Evolutionary conservation across 2,888 invertebrate genomes (phyloP).

Genomic region (Coenonympha arcania): DNA sequence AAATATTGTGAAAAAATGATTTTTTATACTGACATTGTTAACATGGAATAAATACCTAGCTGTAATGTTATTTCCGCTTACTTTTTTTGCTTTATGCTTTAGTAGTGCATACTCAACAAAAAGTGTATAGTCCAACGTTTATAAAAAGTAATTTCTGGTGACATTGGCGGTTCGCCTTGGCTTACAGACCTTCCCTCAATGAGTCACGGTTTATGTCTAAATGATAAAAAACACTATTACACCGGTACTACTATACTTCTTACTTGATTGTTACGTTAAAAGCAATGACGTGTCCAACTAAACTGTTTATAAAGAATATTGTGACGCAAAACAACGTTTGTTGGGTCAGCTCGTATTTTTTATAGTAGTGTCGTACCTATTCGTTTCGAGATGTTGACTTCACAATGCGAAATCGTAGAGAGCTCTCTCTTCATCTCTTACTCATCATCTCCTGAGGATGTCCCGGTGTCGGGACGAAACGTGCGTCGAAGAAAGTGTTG

Average conservation of each 20-base stretch:
- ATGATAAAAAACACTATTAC: conserved; percentile 2
- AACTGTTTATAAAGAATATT: not conserved
- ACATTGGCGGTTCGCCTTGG: conserved; percentile 19
- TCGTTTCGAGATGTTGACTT: too few relatives aligned
- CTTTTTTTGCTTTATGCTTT: not conserved
- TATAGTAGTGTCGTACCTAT: too few relatives aligned
- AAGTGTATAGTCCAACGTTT: not conserved
- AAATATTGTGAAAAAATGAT: too few relatives aligned
- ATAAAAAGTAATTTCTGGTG: conserved; percentile 5
- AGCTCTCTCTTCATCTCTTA: too few relatives aligned
- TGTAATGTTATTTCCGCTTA: not conserved
- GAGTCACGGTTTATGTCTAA: conserved; percentile 11
- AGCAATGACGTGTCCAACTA: not conserved
- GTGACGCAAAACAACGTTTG: not conserved
- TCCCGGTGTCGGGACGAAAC: too few relatives aligned
- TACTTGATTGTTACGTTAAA: not conserved
- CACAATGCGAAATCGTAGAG: too few relatives aligned
- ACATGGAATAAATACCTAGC: not conserved
- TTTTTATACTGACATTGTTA: not conserved
- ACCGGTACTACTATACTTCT: not conserved
- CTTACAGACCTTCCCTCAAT: conserved; percentile 12
- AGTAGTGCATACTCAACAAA: not conserved
- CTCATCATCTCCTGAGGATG: too few relatives aligned
- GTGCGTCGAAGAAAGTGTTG: too few relatives aligned
- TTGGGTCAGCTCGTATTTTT: too few relatives aligned